Evolutionary conservation across 2,113 vertebrate genomes (phyloP).

Genomic region (Cyanoramphus novaezelandiae): DNA sequence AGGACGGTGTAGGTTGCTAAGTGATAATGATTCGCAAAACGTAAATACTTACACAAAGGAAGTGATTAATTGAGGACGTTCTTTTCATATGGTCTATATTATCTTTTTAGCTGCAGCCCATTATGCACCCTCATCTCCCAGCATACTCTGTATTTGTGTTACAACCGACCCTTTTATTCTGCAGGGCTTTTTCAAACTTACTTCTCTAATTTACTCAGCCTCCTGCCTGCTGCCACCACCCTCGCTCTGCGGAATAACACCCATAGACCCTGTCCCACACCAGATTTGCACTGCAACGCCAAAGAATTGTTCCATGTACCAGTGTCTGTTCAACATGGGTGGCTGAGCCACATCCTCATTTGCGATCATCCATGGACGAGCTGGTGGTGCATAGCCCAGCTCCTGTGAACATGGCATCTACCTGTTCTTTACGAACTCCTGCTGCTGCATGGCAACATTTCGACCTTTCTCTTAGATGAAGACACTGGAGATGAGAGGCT

Average conservation of each 20-base stretch:
- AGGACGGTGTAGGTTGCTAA: not conserved
- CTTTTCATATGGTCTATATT: not conserved
- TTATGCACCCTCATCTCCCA: not conserved
- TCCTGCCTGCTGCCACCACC: not conserved
- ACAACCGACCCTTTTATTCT: not conserved
- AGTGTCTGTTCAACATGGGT: rapidly evolving
- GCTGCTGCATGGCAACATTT: not conserved
- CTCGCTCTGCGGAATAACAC: not conserved
- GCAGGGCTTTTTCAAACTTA: rapidly evolving
- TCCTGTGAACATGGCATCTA: not conserved
- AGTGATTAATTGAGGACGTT: constrained; percentile 32
- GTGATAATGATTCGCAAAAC: constrained; percentile 9
- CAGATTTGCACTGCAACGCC: not conserved
- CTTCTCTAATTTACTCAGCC: not conserved
- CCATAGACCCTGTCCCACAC: rapidly evolving
- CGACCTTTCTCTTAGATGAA: not conserved
- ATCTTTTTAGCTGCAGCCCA: not conserved
- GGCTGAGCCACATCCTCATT: not conserved
- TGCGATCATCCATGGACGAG: not conserved
- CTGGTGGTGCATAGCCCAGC: not conserved
- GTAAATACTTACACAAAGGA: not conserved
- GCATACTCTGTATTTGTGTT: not conserved
- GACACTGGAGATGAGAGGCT: not conserved
- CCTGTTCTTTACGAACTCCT: not conserved
- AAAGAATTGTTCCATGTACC: not conserved